Base-by-base conservation (phyloP, 35 echinoderm and acorn worm genomes). In the Diadema setosum region DNA sequence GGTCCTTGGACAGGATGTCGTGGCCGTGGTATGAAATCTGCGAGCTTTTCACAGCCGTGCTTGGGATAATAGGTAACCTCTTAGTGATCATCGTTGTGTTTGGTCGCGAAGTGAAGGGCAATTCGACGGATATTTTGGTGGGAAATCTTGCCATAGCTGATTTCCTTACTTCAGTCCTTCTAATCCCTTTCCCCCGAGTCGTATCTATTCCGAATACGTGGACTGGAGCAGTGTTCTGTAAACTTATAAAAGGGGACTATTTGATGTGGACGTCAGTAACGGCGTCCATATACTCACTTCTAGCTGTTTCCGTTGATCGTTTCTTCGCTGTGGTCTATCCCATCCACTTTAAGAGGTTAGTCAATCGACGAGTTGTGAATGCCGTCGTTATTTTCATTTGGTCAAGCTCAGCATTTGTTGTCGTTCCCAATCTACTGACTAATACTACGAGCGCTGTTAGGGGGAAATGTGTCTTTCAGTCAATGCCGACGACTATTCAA, bases 241-340 rank as follows among this genome's bases (percentile, higher is more conserved):
- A 81, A 29, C 31, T 95, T 14, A 56, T 95, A 7, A 70, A 75
- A 8, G 90, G 88, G 0, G 46, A 87, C 50, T 26, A 70, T 31
- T 49, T 95, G 11, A 50, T 95, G 18, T 95, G 93, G 93, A 87
- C 78, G 20, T 78, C 88, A 3, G 76, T 90, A 0, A 91, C 80
- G 21, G 93, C 88, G 2, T 95, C 93, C 2, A 75, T 95, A 42
- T 58, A 91, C 16, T 91, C 46, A 18, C 37, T 95, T n/a, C 80
- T 86, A 4, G 83, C 83, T 27, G 83, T 90, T 20, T 86, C 93
- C 2, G 30, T 56, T 12, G 93, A 95, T 33, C 36, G 93, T 2
- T 95, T 91, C 63, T 41, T 95, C 16, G 83, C 94, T 0, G 65
- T 95, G 55, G 82, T 83, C 7, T 73, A 88, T 65, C 94, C 94